Base-by-base conservation (phyloP, 2,888 invertebrate species). In the Drosophila anceps region DNA sequence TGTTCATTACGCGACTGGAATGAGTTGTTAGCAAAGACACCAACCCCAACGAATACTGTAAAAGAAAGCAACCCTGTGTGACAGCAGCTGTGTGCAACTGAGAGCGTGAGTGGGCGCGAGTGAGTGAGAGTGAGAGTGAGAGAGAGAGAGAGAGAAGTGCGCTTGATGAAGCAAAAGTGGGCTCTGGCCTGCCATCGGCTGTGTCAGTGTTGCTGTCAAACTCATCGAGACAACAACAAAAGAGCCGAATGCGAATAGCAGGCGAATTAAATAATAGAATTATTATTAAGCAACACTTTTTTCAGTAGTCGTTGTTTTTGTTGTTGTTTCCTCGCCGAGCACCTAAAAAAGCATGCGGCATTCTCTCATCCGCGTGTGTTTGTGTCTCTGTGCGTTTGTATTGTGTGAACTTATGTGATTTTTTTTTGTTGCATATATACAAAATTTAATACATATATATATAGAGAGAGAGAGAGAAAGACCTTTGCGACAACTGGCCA, bases 151-250 rank as follows among this genome's bases (percentile, higher is more conserved):
- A 24, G 31, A 1, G 18, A 29, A 37, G n/a, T 20, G 46, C 55
- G 31, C 41, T 48, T 62, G 57, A 59, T 57, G 39, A 24, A 31
- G 9, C 51, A 59, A 54, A 69, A 41, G 50, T 59, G 57, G 59
- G n/a, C 31, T 58, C 33, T 20, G 54, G 10, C 53, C n/a, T 66
- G 20, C 6, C 57, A 43, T 18, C 27, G 64, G 24, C 44, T 35
- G n/a, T 27, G 58, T 80, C 66, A 80, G 79, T 79, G 68, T 63
- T 70, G 41, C 75, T 75, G 75, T 82, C 82, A 79, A 82, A 82
- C 82, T 79, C 79, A 59, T 58, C 76, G 80, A 53, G 79, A 68
- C 79, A 69, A 76, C 87, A 88, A 81, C 74, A 74, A 76, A 73
- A 72, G 9, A 48, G 62, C 31, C 50, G 68, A 81, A 27, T 63